phyloP scores from a whole-genome alignment of 1,140 invertebrate species.

The Penaeus chinensis region DNA sequence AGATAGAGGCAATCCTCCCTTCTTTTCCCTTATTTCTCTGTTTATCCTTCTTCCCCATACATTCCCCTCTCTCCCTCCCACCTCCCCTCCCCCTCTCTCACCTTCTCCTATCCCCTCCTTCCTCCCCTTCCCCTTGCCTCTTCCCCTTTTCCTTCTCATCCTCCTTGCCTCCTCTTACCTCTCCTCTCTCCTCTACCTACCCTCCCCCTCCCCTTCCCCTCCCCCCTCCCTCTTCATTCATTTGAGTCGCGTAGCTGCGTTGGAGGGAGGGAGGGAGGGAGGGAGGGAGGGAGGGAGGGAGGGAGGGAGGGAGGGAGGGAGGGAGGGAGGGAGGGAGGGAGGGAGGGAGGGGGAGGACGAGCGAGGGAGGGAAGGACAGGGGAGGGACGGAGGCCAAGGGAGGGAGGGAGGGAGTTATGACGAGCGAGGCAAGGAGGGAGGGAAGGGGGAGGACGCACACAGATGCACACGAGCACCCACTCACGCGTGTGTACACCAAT shows the following conservation, averaged over 20 bases:
- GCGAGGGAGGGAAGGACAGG: too few relatives aligned
- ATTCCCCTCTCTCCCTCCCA: too few relatives aligned
- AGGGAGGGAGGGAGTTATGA: too few relatives aligned
- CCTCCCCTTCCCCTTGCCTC: background rate
- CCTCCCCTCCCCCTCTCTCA: too few relatives aligned
- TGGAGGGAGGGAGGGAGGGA: background rate
- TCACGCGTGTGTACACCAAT: conserved; percentile 3
- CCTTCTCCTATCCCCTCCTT: background rate
- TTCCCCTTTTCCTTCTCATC: background rate
- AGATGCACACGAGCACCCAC: conserved; percentile 33
- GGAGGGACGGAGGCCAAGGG: too few relatives aligned
- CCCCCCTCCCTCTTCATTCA: background rate
- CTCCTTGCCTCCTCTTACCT: background rate
- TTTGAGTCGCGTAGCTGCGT: background rate
- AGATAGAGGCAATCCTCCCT: background rate
- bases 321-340: too few relatives aligned
- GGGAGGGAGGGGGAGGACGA: too few relatives aligned
- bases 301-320: too few relatives aligned
- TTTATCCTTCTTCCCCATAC: too few relatives aligned
- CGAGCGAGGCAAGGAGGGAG: background rate
- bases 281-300: too few relatives aligned
- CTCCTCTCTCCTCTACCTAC: background rate
- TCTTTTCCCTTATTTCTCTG: too few relatives aligned
- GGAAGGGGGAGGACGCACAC: conserved; percentile 18
- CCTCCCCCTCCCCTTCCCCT: background rate